A percentile compares a stretch with the other conserved stretches of the same genome.
These are phyloP conservation scores for Eupithecia subfuscata DNA, from an alignment of 2,888 invertebrate genomes.

Conservation along the genomic window DNA sequence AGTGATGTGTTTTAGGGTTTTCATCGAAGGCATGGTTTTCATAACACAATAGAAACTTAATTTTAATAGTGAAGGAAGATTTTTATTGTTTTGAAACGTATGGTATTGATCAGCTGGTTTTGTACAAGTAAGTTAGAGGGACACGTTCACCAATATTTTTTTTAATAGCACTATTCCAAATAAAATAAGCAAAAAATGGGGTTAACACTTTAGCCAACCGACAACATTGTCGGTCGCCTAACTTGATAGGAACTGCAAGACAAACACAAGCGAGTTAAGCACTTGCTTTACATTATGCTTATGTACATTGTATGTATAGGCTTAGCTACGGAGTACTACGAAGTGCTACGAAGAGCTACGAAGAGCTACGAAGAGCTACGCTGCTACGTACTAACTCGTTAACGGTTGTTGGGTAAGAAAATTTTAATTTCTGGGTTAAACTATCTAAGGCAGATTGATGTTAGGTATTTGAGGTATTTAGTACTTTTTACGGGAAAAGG, in stretches of 20 bases:
- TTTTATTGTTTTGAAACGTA: no score
- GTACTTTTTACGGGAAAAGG: no score
- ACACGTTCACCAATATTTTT: no score
- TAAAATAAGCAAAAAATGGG: background rate
- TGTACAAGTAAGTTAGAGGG: no score
- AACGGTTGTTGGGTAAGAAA: slow-evolving; percentile 22
- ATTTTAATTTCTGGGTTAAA: slow-evolving; percentile 14
- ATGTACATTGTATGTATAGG: slow-evolving; percentile 33
- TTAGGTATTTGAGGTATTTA: no score
- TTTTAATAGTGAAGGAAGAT: no score
- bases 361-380: slow-evolving; percentile 43
- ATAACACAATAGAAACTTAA: background rate
- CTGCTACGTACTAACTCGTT: slow-evolving; percentile 25
- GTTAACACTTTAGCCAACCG: slow-evolving; percentile 22
- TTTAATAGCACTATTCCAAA: background rate
- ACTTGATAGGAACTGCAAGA: slow-evolving; percentile 48
- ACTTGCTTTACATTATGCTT: slow-evolving; percentile 13
- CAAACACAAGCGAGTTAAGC: slow-evolving; percentile 49
- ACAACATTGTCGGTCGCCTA: slow-evolving; percentile 42
- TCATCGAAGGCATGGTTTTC: background rate
- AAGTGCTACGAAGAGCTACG: slow-evolving; percentile 36
- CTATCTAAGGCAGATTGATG: no score
- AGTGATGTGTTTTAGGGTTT: background rate
- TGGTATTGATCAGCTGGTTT: no score
- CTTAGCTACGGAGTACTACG: slow-evolving; percentile 43